These are phyloP conservation scores for Ancistrus triradiatus DNA, from an alignment of 2,113 vertebrate species.

Conservation along the genomic window DNA sequence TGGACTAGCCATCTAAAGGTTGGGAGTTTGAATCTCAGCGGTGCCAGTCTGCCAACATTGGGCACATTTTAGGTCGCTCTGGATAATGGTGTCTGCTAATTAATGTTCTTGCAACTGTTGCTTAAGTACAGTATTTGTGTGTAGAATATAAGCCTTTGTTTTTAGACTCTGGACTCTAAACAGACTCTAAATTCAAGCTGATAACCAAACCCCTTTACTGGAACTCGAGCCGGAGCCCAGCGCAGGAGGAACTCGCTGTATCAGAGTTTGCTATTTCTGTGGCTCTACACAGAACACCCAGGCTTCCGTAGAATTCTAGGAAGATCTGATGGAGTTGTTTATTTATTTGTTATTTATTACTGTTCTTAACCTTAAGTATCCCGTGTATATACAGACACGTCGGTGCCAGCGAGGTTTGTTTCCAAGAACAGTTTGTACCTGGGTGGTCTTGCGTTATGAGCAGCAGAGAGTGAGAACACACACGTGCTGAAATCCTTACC, in stretches of 20 bases:
- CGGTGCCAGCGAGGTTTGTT: not conserved
- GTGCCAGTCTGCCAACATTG: no score
- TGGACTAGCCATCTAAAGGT: no score
- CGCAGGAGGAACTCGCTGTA: constrained; percentile 20
- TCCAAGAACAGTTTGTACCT: constrained; percentile 17
- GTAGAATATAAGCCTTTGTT: no score
- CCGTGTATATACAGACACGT: constrained; percentile 26
- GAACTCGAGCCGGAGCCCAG: no score
- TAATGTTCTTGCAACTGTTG: not conserved
- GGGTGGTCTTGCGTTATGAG: not conserved
- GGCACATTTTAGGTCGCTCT: no score
- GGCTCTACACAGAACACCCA: not conserved
- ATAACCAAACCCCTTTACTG: constrained; percentile 26
- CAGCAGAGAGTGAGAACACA: not conserved
- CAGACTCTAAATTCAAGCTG: not conserved
- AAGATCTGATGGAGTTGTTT: not conserved
- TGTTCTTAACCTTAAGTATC: no score
- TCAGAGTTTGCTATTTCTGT: constrained; percentile 27
- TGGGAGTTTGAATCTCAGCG: no score
- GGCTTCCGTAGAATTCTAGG: not conserved
- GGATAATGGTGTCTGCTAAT: no score
- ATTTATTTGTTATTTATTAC: constrained; percentile 1
- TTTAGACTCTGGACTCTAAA: no score
- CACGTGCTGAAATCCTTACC: no score
- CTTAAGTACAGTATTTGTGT: not conserved